These are phyloP conservation scores for Tenebrio molitor DNA, from an alignment of 1,140 invertebrate genomes.

Conservation along the genomic window DNA sequence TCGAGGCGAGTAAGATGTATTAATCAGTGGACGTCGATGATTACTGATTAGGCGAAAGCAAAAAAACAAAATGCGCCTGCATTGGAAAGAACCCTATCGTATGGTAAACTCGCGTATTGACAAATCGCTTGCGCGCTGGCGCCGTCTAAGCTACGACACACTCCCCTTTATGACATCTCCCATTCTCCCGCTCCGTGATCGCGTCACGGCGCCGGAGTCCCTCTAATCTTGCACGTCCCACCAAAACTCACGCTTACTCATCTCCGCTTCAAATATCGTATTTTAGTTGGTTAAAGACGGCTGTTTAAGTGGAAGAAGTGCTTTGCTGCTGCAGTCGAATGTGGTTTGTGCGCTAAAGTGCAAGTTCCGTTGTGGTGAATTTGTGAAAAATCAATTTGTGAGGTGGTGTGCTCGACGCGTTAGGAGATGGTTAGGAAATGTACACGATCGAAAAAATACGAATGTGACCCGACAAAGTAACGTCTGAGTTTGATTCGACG, in stretches of 20 bases:
- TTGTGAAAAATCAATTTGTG: background rate
- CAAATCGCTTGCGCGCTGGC: slow-evolving; percentile 47
- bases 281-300: slow-evolving; percentile 19
- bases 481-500: too few relatives aligned
- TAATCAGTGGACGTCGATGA: too few relatives aligned
- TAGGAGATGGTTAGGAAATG: too few relatives aligned
- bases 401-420: too few relatives aligned
- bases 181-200: slow-evolving; percentile 12
- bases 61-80: too few relatives aligned
- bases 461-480: too few relatives aligned
- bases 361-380: background rate
- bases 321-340: background rate
- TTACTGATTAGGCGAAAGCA: too few relatives aligned
- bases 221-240: slow-evolving; percentile 26
- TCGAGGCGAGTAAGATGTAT: too few relatives aligned
- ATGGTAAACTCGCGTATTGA: slow-evolving; percentile 49
- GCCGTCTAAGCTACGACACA: slow-evolving; percentile 43
- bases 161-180: slow-evolving; percentile 43
- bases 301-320: background rate
- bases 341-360: background rate
- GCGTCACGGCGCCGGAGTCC: slow-evolving; percentile 42
- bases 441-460: too few relatives aligned
- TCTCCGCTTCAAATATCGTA: slow-evolving; percentile 36
- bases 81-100: slow-evolving; percentile 30
- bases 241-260: slow-evolving; percentile 48